phyloP scores from a whole-genome alignment of 2,888 invertebrate species.

The Campoletis raptor region DNA sequence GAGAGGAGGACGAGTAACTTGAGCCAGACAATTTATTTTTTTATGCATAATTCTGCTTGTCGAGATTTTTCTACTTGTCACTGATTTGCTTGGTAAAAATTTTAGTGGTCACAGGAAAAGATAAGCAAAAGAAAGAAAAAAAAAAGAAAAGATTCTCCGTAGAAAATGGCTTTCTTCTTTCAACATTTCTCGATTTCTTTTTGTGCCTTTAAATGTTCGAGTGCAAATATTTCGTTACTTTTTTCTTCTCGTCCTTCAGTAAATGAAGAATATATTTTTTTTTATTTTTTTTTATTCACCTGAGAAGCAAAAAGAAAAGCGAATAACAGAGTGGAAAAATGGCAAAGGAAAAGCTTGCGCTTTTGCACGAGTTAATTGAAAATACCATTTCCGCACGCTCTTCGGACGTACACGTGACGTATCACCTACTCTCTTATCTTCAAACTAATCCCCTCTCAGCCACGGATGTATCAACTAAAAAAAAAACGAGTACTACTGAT shows the following conservation, averaged over 20 bases:
- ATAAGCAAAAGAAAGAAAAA: neutral
- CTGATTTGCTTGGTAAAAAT: neutral
- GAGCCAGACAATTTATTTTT: slow-evolving; percentile 9
- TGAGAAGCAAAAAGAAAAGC: neutral
- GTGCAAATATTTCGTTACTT: slow-evolving; percentile 20
- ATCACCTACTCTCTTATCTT: slow-evolving; percentile 47
- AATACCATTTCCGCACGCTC: slow-evolving; percentile 55
- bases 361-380: slow-evolving; percentile 19
- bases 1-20: neutral
- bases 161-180: neutral
- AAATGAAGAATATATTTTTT: slow-evolving; percentile 5
- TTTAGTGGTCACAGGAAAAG: neutral
- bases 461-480: slow-evolving; percentile 10
- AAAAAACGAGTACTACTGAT: slow-evolving; percentile 10
- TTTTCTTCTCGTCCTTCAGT: neutral
- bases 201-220: slow-evolving; percentile 19
- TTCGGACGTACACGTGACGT: slow-evolving; percentile 5
- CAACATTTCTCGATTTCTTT: neutral
- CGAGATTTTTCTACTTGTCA: slow-evolving; percentile 10
- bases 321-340: slow-evolving; percentile 8
- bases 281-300: neutral
- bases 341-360: slow-evolving; percentile 10
- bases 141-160: neutral
- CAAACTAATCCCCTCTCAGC: slow-evolving; percentile 51
- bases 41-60: slow-evolving; percentile 22